Conservation (phyloP, 2,888 invertebrate species). For the Drosophila algonquin region DNA sequence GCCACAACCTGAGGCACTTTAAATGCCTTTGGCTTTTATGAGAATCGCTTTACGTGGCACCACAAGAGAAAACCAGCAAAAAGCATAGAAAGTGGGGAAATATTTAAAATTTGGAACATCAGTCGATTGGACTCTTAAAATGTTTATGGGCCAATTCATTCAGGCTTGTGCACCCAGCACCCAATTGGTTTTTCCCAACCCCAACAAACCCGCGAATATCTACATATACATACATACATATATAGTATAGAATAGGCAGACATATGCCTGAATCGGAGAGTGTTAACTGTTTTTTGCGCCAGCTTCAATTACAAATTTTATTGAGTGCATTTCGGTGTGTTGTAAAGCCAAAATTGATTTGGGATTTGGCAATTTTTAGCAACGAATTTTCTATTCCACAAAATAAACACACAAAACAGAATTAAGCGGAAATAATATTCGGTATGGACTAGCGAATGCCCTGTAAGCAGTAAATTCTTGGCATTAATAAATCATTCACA, state of each 20-base stretch:
- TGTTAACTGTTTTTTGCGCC: slow-evolving; percentile 14
- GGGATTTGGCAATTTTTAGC: slow-evolving; percentile 12
- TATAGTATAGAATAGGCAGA: not conserved
- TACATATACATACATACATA: not conserved
- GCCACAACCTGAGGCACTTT: slow-evolving; percentile 33
- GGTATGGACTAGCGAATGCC: not conserved
- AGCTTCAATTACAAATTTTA: slow-evolving; percentile 40
- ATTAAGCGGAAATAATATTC: not conserved
- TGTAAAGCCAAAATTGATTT: slow-evolving; percentile 45
- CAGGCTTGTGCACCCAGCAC: slow-evolving; percentile 14
- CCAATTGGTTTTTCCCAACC: slow-evolving; percentile 28
- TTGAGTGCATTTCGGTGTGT: slow-evolving; percentile 35
- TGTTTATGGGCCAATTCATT: slow-evolving; percentile 46
- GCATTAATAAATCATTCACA: too few species aligned
- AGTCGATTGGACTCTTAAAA: slow-evolving; percentile 45
- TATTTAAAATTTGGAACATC: slow-evolving; percentile 35
- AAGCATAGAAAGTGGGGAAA: slow-evolving; percentile 6
- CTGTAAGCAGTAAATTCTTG: not conserved
- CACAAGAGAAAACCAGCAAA: slow-evolving; percentile 2
- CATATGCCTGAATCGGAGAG: slow-evolving; percentile 1
- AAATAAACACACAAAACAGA: slow-evolving; percentile 13
- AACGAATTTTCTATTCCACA: slow-evolving; percentile 17
- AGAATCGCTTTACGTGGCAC: slow-evolving; percentile 32
- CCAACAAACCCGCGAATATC: not conserved
- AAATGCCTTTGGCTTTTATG: slow-evolving; percentile 61